Base-by-base conservation (phyloP, 2,797 vertebrate genomes). In the Xenops minutus region DNA sequence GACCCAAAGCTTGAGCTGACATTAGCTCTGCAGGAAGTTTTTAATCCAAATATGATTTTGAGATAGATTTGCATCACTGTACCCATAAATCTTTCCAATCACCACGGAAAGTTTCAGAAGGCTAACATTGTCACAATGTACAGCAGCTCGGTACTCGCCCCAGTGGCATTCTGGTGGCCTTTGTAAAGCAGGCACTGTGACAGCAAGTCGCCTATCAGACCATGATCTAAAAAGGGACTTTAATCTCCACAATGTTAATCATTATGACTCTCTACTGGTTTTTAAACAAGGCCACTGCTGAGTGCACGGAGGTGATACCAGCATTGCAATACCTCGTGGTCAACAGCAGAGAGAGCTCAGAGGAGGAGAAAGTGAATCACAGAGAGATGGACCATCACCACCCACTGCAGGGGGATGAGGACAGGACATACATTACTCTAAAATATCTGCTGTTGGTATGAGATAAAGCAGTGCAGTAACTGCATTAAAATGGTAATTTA, bases 301-400 rank as follows among this genome's bases (percentile, higher is more conserved):
- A 30, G 52, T 10, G 49, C n/a, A 22, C 26, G 3, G 73, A 69
- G n/a, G 44, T 26, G 74, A 58, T 55, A 46, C 0, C 10, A 63
- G 37, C 58, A 58, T 34, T 94, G 91, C 81, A 94, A 72, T 95
- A 63, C 85, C 84, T 59, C 14, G 29, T n/a, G 64, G 19, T n/a
- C 61, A 92, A 94, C 96, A 92, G 90, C 84, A 97, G 95, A 93
- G 96, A 95, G 95, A 96, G 96, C 94, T 94, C 94, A 79, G 0
- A 55, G 88, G 49, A 80, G 96, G 67, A 95, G 68, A 85, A 96
- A 93, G 29, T 21, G 62, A 56, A 49, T 56, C 30, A 27, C 37
- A 69, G 55, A 19, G 30, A 39, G 62, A 74, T 17, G 36, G 64
- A 44, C 56, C 61, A 49, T 63, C 46, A 48, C 37, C 44, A 44